These are phyloP conservation scores for Coregonus sp. DNA, from an alignment of 2,797 vertebrate species.

Conservation along the genomic window DNA sequence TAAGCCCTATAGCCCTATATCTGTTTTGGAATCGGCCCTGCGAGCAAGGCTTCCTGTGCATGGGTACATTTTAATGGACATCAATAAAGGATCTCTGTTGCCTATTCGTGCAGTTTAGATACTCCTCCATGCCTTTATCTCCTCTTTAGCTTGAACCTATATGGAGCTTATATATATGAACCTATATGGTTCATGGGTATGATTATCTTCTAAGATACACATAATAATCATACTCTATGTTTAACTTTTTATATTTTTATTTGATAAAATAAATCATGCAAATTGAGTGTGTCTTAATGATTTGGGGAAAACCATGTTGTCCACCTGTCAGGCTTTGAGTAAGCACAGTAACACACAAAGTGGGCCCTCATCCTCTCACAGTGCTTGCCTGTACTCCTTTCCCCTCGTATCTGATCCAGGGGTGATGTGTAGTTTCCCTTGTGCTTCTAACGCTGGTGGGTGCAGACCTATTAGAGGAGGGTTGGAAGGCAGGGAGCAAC, in stretches of 20 bases:
- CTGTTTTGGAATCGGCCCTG: background rate
- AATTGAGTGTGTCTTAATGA: conserved; percentile 30
- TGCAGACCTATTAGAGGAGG: conserved; percentile 56
- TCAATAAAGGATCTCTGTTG: too few relatives aligned
- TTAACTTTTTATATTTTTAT: too few relatives aligned
- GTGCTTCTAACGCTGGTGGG: conserved; percentile 49
- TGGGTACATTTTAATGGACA: too few relatives aligned
- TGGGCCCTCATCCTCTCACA: conserved; percentile 19
- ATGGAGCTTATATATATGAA: too few relatives aligned
- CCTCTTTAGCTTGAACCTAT: too few relatives aligned
- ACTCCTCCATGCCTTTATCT: too few relatives aligned
- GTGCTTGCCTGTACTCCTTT: background rate
- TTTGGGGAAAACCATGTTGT: conserved; percentile 29
- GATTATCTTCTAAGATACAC: too few relatives aligned
- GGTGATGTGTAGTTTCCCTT: conserved; percentile 68
- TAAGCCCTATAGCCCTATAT: background rate
- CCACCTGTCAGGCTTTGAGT: conserved; percentile 14
- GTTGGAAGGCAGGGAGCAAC: conserved; percentile 56
- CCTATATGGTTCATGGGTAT: too few relatives aligned
- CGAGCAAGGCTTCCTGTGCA: too few relatives aligned
- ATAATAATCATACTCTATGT: background rate
- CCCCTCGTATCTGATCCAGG: conserved; percentile 60
- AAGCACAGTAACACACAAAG: background rate
- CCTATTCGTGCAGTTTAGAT: too few relatives aligned
- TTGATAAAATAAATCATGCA: background rate